These are phyloP conservation scores for Megalopta genalis DNA, from an alignment of 1,140 invertebrate species.

Conservation along the genomic window DNA sequence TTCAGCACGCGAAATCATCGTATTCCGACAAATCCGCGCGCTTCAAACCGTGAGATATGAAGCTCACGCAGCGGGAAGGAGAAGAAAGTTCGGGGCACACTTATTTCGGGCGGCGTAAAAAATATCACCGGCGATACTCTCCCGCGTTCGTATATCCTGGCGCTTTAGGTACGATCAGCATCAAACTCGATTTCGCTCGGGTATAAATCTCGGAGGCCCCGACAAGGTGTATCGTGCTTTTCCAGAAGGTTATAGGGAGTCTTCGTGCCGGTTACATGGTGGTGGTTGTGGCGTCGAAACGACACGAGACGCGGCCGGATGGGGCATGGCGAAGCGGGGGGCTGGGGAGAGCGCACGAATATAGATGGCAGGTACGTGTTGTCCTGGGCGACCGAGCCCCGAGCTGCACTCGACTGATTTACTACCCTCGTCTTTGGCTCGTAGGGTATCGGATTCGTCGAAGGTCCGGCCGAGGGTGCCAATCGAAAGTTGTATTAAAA, in stretches of 20 bases:
- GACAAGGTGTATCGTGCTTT: conserved; percentile 67
- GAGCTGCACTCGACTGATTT: conserved; percentile 71
- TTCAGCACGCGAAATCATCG: too few relatives aligned
- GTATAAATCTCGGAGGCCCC: conserved; percentile 70
- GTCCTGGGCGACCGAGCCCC: conserved; percentile 68
- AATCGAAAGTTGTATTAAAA: conserved; percentile 76
- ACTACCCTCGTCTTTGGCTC: conserved; percentile 63
- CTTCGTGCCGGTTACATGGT: conserved; percentile 53
- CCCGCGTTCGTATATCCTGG: conserved; percentile 19
- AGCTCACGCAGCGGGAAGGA: too few relatives aligned
- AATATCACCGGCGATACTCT: neutral
- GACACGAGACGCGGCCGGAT: conserved; percentile 24
- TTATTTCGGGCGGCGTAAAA: conserved; percentile 17
- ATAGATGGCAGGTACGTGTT: conserved; percentile 76
- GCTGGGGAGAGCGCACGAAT: conserved; percentile 60
- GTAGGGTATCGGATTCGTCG: conserved; percentile 69
- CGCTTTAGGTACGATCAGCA: conserved; percentile 60
- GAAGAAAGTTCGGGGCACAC: too few relatives aligned
- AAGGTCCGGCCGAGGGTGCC: conserved; percentile 69
- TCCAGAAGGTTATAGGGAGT: conserved; percentile 57
- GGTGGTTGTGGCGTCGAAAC: conserved; percentile 57
- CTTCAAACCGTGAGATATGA: too few relatives aligned
- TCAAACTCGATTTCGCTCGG: conserved; percentile 70
- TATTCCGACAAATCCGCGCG: too few relatives aligned
- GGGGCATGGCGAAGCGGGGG: conserved; percentile 5